phyloP scores from a whole-genome alignment of 2,797 vertebrate species.

The Alcedo quadribrachys region DNA sequence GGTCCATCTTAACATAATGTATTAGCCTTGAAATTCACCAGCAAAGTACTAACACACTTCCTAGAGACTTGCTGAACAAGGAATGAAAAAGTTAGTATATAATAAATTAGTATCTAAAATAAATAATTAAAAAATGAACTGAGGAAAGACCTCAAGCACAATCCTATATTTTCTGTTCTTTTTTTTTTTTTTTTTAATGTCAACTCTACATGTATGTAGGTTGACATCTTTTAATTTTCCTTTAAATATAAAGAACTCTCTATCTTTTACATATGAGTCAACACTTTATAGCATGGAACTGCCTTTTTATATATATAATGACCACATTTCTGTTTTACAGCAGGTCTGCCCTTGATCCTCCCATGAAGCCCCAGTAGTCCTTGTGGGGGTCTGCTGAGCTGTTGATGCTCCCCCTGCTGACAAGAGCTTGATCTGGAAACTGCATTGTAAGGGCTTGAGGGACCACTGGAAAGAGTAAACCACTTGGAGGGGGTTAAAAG shows the following conservation, averaged over 20 bases:
- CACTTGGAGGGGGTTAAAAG: not conserved
- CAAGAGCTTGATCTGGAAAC: not conserved
- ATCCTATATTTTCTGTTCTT: not conserved
- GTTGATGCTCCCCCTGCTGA: constrained; percentile 37
- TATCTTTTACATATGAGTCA: not conserved
- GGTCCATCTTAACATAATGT: not conserved
- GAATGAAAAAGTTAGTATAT: not conserved
- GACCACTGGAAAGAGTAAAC: not conserved
- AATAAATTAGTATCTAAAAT: not conserved
- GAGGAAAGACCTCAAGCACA: not conserved
- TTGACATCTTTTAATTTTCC: not conserved
- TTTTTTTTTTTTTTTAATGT: not conserved
- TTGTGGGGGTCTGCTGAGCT: not conserved
- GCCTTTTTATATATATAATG: not conserved
- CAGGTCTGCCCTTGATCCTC: not conserved
- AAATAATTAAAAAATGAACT: not conserved
- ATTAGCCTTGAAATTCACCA: not conserved
- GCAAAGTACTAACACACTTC: not conserved
- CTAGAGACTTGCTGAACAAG: not conserved
- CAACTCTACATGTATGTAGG: not conserved
- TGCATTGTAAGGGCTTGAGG: not conserved
- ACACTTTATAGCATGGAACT: not conserved
- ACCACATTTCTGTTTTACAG: not conserved
- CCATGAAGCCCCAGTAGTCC: not conserved
- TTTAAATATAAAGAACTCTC: not conserved